phyloP scores from a whole-genome alignment of 1,140 invertebrate species.

The Sminthurinus signatus region DNA sequence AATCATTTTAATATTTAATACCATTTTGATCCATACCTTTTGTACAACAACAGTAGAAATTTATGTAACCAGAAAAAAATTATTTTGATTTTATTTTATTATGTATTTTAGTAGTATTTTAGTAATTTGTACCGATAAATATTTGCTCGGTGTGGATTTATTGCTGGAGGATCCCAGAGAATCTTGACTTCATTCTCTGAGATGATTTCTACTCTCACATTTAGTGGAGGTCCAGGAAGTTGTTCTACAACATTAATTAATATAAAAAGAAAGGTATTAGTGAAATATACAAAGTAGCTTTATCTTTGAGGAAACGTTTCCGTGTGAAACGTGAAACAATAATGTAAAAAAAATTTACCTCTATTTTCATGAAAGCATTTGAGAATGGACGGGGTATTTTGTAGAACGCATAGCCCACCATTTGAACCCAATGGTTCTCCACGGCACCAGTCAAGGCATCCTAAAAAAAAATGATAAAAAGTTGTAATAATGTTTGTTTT shows the following conservation, averaged over 20 bases:
- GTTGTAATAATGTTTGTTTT: not conserved
- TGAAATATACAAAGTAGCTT: no score
- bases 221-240: conserved; percentile 68
- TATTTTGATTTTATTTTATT: conserved; percentile 8
- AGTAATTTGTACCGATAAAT: conserved; percentile 59
- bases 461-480: conserved; percentile 53
- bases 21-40: no score
- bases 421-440: conserved; percentile 56
- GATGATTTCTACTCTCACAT: conserved; percentile 57
- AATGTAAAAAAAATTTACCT: conserved; percentile 49
- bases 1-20: no score
- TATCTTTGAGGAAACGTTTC: no score
- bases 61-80: no score
- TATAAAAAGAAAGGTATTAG: conserved; percentile 4
- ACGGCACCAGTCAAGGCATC: conserved; percentile 67
- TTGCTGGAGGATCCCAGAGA: conserved; percentile 66
- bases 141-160: conserved; percentile 75
- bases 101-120: not conserved
- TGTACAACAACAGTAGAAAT: no score
- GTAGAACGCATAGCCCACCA: conserved; percentile 60
- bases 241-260: no score
- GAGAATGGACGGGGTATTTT: conserved; percentile 65
- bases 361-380: conserved; percentile 72
- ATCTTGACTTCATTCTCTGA: conserved; percentile 56
- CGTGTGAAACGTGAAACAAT: no score